Percentiles rank a stretch among this genome's conserved stretches.
phyloP scores from a whole-genome alignment of 23 tunicate genomes.

The Clavelina lepadiformis region DNA sequence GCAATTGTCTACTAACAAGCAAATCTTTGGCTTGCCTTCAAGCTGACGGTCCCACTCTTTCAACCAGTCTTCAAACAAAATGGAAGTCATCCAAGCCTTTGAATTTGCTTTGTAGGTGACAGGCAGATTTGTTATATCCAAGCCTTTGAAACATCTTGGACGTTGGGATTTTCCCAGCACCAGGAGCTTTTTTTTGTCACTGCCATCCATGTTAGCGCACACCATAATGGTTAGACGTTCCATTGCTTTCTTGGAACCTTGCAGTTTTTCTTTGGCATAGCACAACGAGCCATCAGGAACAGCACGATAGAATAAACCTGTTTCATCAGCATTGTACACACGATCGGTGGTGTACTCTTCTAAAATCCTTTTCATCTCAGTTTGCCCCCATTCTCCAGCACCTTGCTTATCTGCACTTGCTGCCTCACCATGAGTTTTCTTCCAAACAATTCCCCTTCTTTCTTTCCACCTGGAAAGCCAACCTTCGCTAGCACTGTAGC shows the following conservation, averaged over 20 bases:
- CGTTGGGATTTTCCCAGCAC: neutral
- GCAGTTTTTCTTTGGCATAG: neutral
- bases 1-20: slow-evolving; percentile 7
- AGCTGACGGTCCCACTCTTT: neutral
- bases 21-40: neutral
- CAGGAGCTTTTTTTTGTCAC: neutral
- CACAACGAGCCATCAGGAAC: neutral
- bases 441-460: no score
- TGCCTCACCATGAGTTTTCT: no score
- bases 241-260: slow-evolving; percentile 12
- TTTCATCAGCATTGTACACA: slow-evolving; percentile 11
- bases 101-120: slow-evolving; percentile 5
- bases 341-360: neutral
- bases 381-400: no score
- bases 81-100: slow-evolving; percentile 10
- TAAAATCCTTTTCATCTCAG: no score
- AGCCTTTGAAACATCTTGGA: slow-evolving; percentile 3
- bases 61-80: slow-evolving; percentile 14
- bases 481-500: no score
- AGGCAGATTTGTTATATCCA: slow-evolving; percentile 3
- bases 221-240: slow-evolving; percentile 5
- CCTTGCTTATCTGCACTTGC: no score
- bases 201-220: slow-evolving; percentile 2
- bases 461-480: no score
- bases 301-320: slow-evolving; percentile 6